Evolutionary conservation across 2,888 invertebrate genomes (phyloP).

Genomic region (Megastigmus dorsalis): DNA sequence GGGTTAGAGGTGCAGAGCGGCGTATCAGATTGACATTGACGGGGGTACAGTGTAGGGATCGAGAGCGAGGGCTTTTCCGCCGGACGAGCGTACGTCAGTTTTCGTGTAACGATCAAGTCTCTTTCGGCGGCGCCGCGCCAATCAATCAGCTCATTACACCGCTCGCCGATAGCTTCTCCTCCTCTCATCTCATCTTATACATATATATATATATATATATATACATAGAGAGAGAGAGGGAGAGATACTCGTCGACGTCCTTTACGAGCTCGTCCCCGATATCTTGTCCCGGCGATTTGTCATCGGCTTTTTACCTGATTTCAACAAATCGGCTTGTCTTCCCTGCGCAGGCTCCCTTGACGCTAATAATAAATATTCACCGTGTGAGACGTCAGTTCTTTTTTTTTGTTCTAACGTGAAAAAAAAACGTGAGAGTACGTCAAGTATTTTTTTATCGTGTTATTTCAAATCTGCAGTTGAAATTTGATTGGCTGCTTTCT

Average conservation of each 20-base stretch:
- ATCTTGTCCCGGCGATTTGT: constrained; percentile 52
- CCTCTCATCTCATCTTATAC: not conserved
- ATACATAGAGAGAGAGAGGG: not conserved
- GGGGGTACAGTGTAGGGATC: constrained; percentile 56
- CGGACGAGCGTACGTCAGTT: constrained; percentile 55
- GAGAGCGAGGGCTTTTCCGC: constrained; percentile 42
- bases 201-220: not conserved
- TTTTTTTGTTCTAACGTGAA: not conserved
- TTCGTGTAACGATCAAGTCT: constrained; percentile 67
- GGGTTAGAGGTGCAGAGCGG: too few species aligned
- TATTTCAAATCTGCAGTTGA: too few species aligned
- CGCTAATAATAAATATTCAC: constrained; percentile 14
- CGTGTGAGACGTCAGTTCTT: not conserved
- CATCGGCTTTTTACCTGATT: constrained; percentile 51
- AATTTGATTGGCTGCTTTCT: too few species aligned
- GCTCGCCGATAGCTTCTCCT: constrained; percentile 57
- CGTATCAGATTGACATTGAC: constrained; percentile 62
- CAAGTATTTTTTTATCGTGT: too few species aligned
- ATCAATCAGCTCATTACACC: constrained; percentile 70
- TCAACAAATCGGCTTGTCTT: constrained; percentile 37
- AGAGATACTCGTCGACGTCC: too few species aligned
- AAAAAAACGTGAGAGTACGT: too few species aligned
- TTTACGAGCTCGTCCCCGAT: constrained; percentile 28
- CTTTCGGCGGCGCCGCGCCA: constrained; percentile 60
- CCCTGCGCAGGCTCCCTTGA: not conserved